phyloP scores from a whole-genome alignment of 92 coral and sea anemone genomes.

The Parazoanthus darwini region DNA sequence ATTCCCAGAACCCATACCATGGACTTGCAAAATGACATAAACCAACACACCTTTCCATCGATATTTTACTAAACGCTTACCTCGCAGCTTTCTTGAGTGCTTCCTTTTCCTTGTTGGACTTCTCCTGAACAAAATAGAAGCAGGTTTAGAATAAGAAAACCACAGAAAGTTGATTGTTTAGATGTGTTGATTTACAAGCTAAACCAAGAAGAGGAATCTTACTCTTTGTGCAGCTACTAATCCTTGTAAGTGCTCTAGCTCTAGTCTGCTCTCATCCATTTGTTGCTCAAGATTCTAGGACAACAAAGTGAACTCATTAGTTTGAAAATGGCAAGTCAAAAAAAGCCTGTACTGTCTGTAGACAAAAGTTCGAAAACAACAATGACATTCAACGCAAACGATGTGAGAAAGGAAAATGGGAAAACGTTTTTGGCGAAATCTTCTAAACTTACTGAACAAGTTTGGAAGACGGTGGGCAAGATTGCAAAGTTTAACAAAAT shows the following conservation, averaged over 20 bases:
- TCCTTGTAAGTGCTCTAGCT: slow-evolving; percentile 93
- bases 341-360: neutral
- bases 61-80: slow-evolving; percentile 45
- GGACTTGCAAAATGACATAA: neutral
- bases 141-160: neutral
- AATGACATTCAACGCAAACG: neutral
- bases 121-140: slow-evolving; percentile 60
- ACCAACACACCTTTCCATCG: neutral
- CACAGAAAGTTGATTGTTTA: neutral
- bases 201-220: slow-evolving; percentile 28
- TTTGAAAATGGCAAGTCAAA: neutral
- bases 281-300: slow-evolving; percentile 86
- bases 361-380: neutral
- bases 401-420: too few relatives aligned
- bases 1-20: too few relatives aligned
- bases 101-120: slow-evolving; percentile 86
- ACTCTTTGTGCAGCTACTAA: slow-evolving; percentile 91
- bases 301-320: slow-evolving; percentile 28
- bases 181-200: neutral
- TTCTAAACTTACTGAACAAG: neutral
- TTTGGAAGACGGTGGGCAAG: neutral
- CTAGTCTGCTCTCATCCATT: slow-evolving; percentile 76
- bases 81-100: slow-evolving; percentile 98
- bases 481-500: neutral
- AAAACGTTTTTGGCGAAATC: neutral